phyloP scores from a whole-genome alignment of 2,888 invertebrate genomes.

The Lacanobia wlatinum region DNA sequence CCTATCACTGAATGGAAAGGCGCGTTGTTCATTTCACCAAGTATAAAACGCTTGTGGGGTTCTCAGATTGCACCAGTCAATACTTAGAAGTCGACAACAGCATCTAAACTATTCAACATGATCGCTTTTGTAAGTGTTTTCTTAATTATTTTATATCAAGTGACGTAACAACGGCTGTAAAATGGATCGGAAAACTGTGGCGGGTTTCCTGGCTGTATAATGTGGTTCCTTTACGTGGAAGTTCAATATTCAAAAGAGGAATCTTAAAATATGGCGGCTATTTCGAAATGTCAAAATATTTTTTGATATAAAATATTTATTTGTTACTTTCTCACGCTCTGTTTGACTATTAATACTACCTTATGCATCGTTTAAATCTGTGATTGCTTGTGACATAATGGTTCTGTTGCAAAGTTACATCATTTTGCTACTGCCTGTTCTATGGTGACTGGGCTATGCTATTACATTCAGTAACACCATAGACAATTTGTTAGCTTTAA shows the following conservation, averaged over 20 bases:
- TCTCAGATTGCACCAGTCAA: conserved; percentile 83
- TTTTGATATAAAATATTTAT: conserved; percentile 8
- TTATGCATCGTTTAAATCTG: conserved; percentile 44
- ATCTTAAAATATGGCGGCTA: conserved; percentile 15
- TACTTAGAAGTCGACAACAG: conserved; percentile 80
- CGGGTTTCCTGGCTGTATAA: conserved; percentile 45
- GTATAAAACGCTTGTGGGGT: conserved; percentile 87
- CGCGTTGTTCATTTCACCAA: conserved; percentile 85
- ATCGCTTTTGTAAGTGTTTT: conserved; percentile 87
- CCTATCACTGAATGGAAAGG: conserved; percentile 90
- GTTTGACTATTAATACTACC: conserved; percentile 40
- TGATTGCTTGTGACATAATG: conserved; percentile 55
- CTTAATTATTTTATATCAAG: conserved; percentile 41
- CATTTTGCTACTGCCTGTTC: conserved; percentile 20
- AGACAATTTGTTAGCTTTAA: background rate
- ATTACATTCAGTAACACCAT: conserved; percentile 17
- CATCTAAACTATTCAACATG: conserved; percentile 86
- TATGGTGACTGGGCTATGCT: conserved; percentile 6
- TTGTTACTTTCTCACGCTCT: conserved; percentile 60
- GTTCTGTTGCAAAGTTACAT: conserved; percentile 34
- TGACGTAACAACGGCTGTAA: conserved; percentile 37
- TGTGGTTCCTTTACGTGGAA: conserved; percentile 42
- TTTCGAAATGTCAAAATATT: conserved; percentile 14
- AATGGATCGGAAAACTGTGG: conserved; percentile 24
- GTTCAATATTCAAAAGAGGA: conserved; percentile 33